Conservation (phyloP, 2,797 vertebrate species). For the Megalops cyprinoides region DNA sequence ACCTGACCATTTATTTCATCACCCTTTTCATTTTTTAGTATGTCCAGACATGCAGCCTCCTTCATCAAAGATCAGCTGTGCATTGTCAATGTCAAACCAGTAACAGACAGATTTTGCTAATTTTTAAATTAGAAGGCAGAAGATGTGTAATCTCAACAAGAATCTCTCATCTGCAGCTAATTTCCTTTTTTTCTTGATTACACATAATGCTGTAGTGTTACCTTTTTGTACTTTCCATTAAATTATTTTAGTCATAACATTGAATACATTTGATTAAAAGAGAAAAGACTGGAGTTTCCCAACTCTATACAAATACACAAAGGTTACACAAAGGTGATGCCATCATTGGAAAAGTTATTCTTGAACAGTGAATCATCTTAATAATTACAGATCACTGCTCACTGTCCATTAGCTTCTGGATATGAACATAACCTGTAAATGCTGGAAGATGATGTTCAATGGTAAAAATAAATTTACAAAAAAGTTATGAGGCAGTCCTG, state of each 20-base stretch:
- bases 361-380: neutral
- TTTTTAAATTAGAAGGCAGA: no score
- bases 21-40: no score
- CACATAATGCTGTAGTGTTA: neutral
- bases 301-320: neutral
- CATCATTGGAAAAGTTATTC: neutral
- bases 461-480: neutral
- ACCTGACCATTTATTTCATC: no score
- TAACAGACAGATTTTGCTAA: no score
- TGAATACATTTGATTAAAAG: no score
- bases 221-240: neutral
- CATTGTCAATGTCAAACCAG: no score
- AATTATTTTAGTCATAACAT: neutral
- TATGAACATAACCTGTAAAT: neutral
- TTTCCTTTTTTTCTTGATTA: neutral
- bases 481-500: neutral
- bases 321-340: neutral
- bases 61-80: no score
- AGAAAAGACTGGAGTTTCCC: neutral
- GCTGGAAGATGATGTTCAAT: neutral
- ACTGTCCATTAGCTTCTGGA: neutral
- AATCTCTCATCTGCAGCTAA: no score
- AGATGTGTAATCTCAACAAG: no score
- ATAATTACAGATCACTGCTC: neutral
- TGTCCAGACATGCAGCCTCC: no score